A percentile compares a stretch with the other conserved stretches of the same genome.
Evolutionary conservation across 2,888 invertebrate species (phyloP).

Genomic region (Lumbricus terrestris): DNA sequence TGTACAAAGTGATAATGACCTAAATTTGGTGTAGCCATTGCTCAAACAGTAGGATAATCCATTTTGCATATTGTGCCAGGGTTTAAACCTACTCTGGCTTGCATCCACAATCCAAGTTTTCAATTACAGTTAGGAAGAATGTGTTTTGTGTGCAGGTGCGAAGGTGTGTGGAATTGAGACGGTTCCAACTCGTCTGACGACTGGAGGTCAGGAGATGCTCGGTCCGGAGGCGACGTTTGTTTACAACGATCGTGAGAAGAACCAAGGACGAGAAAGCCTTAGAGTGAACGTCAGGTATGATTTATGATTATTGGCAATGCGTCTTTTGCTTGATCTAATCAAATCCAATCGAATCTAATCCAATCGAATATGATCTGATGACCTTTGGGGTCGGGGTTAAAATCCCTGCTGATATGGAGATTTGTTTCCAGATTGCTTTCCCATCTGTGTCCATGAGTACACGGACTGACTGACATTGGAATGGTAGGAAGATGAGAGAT

Average conservation of each 20-base stretch:
- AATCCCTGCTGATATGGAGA: too few relatives aligned
- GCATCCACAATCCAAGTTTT: too few relatives aligned
- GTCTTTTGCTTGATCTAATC: too few relatives aligned
- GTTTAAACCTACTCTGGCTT: background rate
- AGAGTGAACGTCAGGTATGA: constrained; percentile 32
- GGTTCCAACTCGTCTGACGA: constrained; percentile 35
- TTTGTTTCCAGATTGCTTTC: too few relatives aligned
- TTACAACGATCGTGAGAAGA: constrained; percentile 36
- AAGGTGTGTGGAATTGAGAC: constrained; percentile 38
- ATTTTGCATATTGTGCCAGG: background rate
- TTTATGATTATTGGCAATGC: background rate
- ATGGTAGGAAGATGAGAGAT: too few relatives aligned
- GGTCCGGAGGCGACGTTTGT: constrained; percentile 39
- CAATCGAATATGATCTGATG: too few relatives aligned
- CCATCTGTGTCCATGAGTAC: too few relatives aligned
- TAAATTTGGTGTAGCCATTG: too few relatives aligned
- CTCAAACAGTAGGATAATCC: background rate
- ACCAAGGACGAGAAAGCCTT: constrained; percentile 30
- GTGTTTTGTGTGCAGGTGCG: constrained; percentile 31
- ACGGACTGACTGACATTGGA: too few relatives aligned
- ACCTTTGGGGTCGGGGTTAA: too few relatives aligned
- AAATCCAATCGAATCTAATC: too few relatives aligned
- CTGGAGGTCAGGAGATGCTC: constrained; percentile 38
- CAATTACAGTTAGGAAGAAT: background rate
- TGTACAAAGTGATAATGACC: too few relatives aligned